Percentiles rank a stretch among this genome's conserved stretches.
Conservation (phyloP, 1,140 invertebrate species). For the Ericerus pela region DNA sequence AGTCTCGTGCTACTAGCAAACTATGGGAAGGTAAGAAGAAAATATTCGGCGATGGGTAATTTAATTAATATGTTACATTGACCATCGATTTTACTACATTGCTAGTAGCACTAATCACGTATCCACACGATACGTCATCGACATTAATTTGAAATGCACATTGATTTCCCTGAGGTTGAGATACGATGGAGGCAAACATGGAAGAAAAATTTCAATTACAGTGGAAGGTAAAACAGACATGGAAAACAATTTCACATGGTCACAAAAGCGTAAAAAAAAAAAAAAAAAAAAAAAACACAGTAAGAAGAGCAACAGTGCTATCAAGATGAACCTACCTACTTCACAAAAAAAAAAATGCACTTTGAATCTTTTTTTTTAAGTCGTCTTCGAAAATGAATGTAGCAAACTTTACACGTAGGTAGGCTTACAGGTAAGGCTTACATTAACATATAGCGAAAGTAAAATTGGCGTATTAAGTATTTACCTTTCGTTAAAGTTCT, state of each 20-base stretch:
- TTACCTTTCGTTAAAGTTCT: constrained; percentile 95
- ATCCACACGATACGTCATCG: no score
- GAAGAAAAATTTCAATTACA: constrained; percentile 7
- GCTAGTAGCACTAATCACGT: constrained; percentile 11
- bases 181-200: no score
- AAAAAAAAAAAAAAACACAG: constrained; percentile 5
- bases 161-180: no score
- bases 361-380: no score
- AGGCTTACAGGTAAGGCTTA: no score
- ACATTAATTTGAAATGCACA: no score
- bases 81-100: neutral
- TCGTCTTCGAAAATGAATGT: no score
- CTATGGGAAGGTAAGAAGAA: no score
- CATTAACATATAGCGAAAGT: no score
- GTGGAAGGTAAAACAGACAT: constrained; percentile 1
- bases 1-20: constrained; percentile 8
- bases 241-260: constrained; percentile 9
- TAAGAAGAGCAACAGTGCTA: constrained; percentile 10
- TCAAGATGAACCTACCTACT: constrained; percentile 10
- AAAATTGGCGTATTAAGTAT: constrained; percentile 22
- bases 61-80: neutral
- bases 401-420: neutral
- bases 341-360: neutral
- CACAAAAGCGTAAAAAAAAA: constrained; percentile 10
- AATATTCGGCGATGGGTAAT: no score